phyloP scores from a whole-genome alignment of 2,797 vertebrate genomes.

The Columba guinea region DNA sequence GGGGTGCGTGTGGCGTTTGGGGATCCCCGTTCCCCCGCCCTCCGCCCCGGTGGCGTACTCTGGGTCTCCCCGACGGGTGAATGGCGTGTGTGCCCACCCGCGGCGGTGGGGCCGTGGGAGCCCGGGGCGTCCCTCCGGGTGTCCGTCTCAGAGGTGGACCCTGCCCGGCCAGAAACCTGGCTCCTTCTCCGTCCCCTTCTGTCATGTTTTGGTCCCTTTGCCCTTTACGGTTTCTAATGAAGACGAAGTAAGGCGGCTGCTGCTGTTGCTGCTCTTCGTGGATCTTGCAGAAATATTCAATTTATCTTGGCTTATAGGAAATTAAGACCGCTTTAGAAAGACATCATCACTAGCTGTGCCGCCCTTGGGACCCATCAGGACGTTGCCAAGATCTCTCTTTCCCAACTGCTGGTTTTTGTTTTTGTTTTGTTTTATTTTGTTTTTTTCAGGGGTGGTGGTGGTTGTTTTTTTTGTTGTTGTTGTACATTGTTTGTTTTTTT shows the following conservation, averaged over 20 bases:
- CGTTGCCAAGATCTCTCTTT: conserved; percentile 20
- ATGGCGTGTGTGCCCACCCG: neutral
- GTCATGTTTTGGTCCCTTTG: conserved; percentile 31
- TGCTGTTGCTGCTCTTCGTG: neutral
- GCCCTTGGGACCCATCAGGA: conserved; percentile 43
- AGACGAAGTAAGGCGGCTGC: conserved; percentile 67
- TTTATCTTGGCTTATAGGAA: conserved; percentile 65
- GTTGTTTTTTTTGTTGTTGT: neutral
- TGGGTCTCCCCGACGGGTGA: neutral
- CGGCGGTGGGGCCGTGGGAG: neutral
- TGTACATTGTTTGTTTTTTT: neutral
- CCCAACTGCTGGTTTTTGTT: neutral
- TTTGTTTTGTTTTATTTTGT: neutral
- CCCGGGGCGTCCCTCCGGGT: neutral
- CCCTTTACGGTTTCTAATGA: conserved; percentile 65
- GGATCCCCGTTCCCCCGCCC: conserved; percentile 34
- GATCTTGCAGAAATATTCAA: conserved; percentile 44
- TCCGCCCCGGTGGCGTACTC: neutral
- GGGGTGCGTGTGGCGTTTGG: neutral
- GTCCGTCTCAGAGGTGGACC: neutral
- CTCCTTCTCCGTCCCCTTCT: neutral
- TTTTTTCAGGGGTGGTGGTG: neutral
- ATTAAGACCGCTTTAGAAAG: conserved; percentile 68
- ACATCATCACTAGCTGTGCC: conserved; percentile 39
- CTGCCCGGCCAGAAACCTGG: neutral